Evolutionary conservation across 2,888 invertebrate genomes (phyloP).

Genomic region (Rosalia funebris): DNA sequence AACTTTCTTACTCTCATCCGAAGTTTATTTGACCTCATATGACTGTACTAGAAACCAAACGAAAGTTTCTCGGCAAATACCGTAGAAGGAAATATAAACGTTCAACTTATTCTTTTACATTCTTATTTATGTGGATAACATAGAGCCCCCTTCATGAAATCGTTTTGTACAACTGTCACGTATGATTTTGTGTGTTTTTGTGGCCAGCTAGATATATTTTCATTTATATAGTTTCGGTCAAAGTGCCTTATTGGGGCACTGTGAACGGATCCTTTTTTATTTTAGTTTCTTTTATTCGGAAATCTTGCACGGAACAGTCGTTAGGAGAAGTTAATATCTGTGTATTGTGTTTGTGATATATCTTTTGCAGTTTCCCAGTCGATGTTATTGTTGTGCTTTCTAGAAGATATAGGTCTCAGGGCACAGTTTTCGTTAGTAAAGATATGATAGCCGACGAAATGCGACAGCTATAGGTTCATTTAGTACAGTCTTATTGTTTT

Average conservation of each 20-base stretch:
- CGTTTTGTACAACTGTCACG: constrained; percentile 15
- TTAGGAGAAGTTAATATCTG: neutral
- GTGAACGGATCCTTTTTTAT: neutral
- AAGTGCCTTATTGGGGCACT: neutral
- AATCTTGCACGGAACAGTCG: neutral
- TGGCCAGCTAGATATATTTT: constrained; percentile 7
- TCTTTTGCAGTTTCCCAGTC: neutral
- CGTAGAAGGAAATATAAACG: neutral
- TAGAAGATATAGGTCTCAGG: too few species aligned
- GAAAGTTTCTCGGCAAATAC: neutral
- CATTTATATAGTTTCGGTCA: constrained; percentile 14
- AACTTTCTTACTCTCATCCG: too few species aligned
- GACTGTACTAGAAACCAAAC: too few species aligned
- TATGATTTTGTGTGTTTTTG: constrained; percentile 8
- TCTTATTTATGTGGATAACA: constrained; percentile 11
- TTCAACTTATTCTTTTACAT: neutral
- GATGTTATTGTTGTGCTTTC: neutral
- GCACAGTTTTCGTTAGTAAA: too few species aligned
- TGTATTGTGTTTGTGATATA: neutral
- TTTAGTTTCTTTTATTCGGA: neutral
- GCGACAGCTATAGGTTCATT: too few species aligned
- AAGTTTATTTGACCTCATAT: too few species aligned
- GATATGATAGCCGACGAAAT: too few species aligned
- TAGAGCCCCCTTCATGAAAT: constrained; percentile 1
- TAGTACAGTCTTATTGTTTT: too few species aligned